Conservation (phyloP, 92 coral and sea anemone species). For the Heteractis magnifica region DNA sequence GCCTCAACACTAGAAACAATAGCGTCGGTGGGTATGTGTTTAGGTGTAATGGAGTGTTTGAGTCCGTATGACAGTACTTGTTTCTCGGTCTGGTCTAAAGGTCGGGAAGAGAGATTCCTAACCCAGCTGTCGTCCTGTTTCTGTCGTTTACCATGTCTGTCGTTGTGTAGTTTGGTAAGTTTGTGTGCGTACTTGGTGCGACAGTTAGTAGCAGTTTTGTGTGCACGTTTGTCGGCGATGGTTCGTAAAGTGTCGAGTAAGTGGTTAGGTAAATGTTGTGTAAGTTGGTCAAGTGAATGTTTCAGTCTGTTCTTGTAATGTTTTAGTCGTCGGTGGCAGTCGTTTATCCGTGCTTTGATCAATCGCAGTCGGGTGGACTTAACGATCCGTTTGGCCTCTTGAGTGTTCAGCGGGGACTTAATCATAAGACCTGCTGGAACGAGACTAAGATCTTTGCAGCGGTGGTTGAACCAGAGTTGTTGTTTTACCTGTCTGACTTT, state of each 20-base stretch:
- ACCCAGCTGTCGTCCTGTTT: slow-evolving; percentile 13
- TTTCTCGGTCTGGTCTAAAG: slow-evolving; percentile 22
- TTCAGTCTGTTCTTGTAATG: slow-evolving; percentile 29
- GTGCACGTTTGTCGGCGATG: slow-evolving; percentile 47
- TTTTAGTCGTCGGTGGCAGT: slow-evolving; percentile 54
- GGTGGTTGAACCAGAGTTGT: slow-evolving; percentile 52
- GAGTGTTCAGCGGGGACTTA: slow-evolving; percentile 47
- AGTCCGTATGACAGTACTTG: slow-evolving; percentile 36
- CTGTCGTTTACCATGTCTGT: background rate
- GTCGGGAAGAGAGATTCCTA: slow-evolving; percentile 23
- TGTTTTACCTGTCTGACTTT: slow-evolving; percentile 45
- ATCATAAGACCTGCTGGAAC: slow-evolving; percentile 16
- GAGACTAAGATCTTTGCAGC: slow-evolving; percentile 33
- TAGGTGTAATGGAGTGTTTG: background rate
- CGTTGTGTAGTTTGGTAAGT: background rate
- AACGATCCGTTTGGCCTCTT: slow-evolving; percentile 54
- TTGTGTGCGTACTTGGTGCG: slow-evolving; percentile 12
- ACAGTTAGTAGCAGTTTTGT: slow-evolving; percentile 26
- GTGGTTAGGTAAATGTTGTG: slow-evolving; percentile 48
- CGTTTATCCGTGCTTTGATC: slow-evolving; percentile 53
- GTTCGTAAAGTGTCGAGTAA: slow-evolving; percentile 28
- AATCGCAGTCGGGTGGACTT: slow-evolving; percentile 46
- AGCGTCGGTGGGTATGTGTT: background rate
- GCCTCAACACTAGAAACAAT: background rate
- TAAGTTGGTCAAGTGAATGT: slow-evolving; percentile 41